Base-by-base conservation (phyloP, 2,797 vertebrate genomes). In the Lithobates pipiens region DNA sequence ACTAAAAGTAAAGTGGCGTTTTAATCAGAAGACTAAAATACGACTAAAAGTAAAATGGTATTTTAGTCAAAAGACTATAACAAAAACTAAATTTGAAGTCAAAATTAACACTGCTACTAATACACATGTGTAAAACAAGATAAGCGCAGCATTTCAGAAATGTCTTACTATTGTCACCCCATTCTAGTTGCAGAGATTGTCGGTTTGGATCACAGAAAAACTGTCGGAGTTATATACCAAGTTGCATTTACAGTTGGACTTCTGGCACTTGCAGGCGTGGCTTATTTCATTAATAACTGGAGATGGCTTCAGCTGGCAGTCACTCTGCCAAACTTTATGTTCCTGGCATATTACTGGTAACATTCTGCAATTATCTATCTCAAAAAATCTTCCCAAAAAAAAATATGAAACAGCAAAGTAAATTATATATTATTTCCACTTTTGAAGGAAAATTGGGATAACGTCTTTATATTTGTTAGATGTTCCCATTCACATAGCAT, bases 321-420 rank as follows among this genome's bases (percentile, higher is more conserved):
- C 85, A 95, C 94, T 44, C 89, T 96, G 77, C 96, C 96, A 0
- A 93, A 89, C 87, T 92, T 95, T 90, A 89, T 94, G 87, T 94
- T 97, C 67, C 85, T 97, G 89, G 75, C 93, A 81, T 96, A 93
- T 85, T 94, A 94, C 89, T 96, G 95, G 96, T 96, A 88, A 93
- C 11, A n/a, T 54, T 9, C n/a, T 25, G 3, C 10, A 4, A 67
- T 29, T 15, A 27, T 67, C 25, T 67, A 3, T 67, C 13, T 29
- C 29, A 39, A 13, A 29, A 67, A 10, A 67, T 8, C 5, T n/a
- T 7, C 5, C 23, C 2, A 7, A 23, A 5, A 2, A 1, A 61
- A 29, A 61, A 23, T 18, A 18, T 54, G 16, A 54, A 54, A 54
- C 9, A 9, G 50, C 4, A 39, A 39, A 39, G 39, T 9, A 9